These are phyloP conservation scores for Pteronotus mesoamericanus DNA, from an alignment of 2,797 vertebrate genomes.

Conservation along the genomic window DNA sequence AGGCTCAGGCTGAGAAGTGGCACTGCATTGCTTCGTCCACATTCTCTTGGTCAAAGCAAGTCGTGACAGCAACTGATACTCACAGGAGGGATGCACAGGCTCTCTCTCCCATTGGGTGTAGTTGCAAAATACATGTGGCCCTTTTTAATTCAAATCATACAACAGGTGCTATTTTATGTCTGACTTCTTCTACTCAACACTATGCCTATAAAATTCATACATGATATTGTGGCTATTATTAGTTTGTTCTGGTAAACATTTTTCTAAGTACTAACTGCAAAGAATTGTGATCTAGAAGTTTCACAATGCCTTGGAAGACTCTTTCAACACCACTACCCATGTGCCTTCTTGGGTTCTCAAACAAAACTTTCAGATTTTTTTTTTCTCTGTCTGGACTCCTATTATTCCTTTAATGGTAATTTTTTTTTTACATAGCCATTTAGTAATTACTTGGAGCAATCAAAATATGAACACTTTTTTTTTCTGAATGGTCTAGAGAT, in stretches of 20 bases:
- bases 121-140: background rate
- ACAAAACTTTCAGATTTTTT: background rate
- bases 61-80: background rate
- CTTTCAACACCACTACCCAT: background rate
- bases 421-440: background rate
- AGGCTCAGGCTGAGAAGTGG: background rate
- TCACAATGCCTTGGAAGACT: background rate
- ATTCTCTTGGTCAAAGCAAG: background rate
- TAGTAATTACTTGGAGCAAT: background rate
- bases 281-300: background rate
- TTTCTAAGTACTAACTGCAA: constrained; percentile 33
- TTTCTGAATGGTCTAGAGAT: background rate
- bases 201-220: background rate
- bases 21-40: background rate
- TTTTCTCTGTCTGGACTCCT: background rate
- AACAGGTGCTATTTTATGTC: background rate
- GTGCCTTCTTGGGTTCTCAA: background rate
- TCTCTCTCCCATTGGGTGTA: background rate
- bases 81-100: background rate
- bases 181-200: background rate
- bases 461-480: background rate
- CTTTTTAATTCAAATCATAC: background rate
- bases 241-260: background rate
- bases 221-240: background rate
- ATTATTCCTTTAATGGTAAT: background rate